phyloP scores from a whole-genome alignment of 2,797 vertebrate genomes.

The Lagodon rhomboides region DNA sequence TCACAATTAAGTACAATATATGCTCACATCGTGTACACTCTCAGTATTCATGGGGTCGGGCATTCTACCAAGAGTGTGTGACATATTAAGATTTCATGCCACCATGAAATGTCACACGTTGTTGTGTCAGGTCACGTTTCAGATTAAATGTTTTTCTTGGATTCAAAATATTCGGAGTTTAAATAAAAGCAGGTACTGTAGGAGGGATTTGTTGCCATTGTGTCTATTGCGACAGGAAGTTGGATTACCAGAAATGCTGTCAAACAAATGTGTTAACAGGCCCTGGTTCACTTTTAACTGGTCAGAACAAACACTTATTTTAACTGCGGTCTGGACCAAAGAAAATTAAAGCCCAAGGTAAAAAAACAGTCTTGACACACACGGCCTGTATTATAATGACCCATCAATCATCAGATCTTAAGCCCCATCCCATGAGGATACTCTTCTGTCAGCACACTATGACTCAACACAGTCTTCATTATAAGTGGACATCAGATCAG shows the following conservation, averaged over 20 bases:
- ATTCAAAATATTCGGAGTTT: not conserved
- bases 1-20: not conserved
- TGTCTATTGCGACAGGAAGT: not conserved
- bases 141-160: not conserved
- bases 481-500: conserved; percentile 88
- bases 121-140: no score
- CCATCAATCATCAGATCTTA: conserved; percentile 76
- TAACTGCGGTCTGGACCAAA: not conserved
- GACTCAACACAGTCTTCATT: conserved; percentile 80
- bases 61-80: not conserved
- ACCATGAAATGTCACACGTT: not conserved
- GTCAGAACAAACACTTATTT: not conserved
- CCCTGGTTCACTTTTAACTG: not conserved
- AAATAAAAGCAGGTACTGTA: not conserved
- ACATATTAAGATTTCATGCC: not conserved
- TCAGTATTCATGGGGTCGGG: no score
- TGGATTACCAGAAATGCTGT: not conserved
- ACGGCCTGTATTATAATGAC: conserved; percentile 69
- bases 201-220: not conserved
- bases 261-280: not conserved
- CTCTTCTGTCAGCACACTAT: conserved; percentile 55
- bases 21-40: not conserved
- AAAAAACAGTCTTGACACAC: conserved; percentile 45
- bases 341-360: conserved; percentile 5
- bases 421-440: conserved; percentile 59